These are phyloP conservation scores for Chlorops oryzae DNA, from an alignment of 1,140 invertebrate genomes.

Conservation along the genomic window DNA sequence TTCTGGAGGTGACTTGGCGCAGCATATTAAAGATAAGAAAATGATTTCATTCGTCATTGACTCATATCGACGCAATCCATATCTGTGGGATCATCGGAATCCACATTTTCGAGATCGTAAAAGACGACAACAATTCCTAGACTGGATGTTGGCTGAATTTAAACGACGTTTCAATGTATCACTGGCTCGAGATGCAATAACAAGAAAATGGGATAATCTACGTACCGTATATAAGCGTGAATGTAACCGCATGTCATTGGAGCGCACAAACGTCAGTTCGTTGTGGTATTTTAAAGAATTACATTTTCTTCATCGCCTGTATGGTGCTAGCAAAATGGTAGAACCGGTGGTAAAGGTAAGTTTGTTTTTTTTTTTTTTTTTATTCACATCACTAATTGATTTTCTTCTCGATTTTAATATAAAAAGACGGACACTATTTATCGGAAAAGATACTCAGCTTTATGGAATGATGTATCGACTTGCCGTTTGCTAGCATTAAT, in stretches of 20 bases:
- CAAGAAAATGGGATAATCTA: constrained; percentile 42
- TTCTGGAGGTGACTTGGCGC: constrained; percentile 33
- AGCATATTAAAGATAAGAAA: constrained; percentile 44
- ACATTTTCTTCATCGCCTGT: constrained; percentile 41
- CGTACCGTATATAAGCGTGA: constrained; percentile 43
- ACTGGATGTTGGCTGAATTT: constrained; percentile 41
- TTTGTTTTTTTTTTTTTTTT: not conserved
- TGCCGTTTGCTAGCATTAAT: constrained; percentile 35
- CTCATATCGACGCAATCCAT: constrained; percentile 39
- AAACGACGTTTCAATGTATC: constrained; percentile 39
- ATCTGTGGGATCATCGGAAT: constrained; percentile 42
- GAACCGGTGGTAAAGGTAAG: constrained; percentile 38
- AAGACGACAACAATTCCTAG: constrained; percentile 37
- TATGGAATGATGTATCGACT: constrained; percentile 43
- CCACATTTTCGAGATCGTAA: constrained; percentile 39
- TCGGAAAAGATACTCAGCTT: constrained; percentile 35
- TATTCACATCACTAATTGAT: not conserved
- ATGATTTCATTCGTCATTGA: constrained; percentile 45
- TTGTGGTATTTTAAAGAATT: constrained; percentile 43
- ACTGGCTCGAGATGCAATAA: constrained; percentile 40
- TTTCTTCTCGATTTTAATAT: not conserved
- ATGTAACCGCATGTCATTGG: constrained; percentile 43
- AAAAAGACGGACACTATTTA: constrained; percentile 34
- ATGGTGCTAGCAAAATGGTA: constrained; percentile 42
- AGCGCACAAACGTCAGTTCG: constrained; percentile 40